phyloP scores from a whole-genome alignment of 2,888 invertebrate genomes.

The Clunio marinus region DNA sequence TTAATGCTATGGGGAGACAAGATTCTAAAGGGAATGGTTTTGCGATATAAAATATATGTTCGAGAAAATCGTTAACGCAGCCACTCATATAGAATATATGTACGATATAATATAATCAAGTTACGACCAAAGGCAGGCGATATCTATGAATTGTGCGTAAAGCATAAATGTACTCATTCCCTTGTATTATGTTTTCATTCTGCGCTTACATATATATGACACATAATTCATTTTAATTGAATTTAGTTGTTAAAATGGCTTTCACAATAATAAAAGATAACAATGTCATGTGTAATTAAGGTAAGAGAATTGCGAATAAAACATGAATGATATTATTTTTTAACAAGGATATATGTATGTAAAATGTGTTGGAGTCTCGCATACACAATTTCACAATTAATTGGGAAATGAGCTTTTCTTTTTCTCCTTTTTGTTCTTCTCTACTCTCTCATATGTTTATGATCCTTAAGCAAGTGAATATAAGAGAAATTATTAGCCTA shows the following conservation, averaged over 20 bases:
- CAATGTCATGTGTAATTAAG: slow-evolving; percentile 39
- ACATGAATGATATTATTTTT: slow-evolving; percentile 39
- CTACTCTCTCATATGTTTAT: too few relatives aligned
- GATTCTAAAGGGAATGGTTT: neutral
- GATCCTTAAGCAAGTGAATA: too few relatives aligned
- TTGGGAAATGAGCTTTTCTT: slow-evolving; percentile 12
- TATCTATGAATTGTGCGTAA: slow-evolving; percentile 23
- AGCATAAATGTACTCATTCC: slow-evolving; percentile 7
- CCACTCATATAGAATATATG: neutral
- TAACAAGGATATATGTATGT: slow-evolving; percentile 20
- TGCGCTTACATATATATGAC: slow-evolving; percentile 24
- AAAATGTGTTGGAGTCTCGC: neutral
- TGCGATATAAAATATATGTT: slow-evolving; percentile 15
- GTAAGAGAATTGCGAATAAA: slow-evolving; percentile 31
- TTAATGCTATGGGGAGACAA: neutral
- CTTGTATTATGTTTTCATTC: neutral
- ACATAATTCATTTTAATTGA: slow-evolving; percentile 40
- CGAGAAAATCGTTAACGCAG: slow-evolving; percentile 5
- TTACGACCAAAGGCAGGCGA: slow-evolving; percentile 10
- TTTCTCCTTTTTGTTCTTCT: neutral
- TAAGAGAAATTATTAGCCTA: slow-evolving; percentile 1
- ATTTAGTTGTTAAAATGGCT: slow-evolving; percentile 39
- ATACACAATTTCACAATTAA: slow-evolving; percentile 8
- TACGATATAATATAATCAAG: slow-evolving; percentile 10
- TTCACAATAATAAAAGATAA: slow-evolving; percentile 30